These are phyloP conservation scores for Pseudomyrmex flavicornis DNA, from an alignment of 1,140 invertebrate species.

Conservation along the genomic window DNA sequence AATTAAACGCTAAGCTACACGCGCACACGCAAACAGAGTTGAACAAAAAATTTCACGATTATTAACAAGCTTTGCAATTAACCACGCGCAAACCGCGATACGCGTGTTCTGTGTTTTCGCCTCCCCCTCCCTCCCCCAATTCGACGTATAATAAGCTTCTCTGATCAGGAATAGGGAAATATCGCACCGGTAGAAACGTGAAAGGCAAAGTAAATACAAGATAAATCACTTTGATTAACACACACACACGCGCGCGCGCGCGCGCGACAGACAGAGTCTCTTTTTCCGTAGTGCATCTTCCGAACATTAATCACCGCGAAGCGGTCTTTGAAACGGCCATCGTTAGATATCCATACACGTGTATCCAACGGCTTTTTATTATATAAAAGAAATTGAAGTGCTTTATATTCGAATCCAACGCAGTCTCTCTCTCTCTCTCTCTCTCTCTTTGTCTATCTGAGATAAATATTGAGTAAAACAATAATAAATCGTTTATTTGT, in stretches of 20 bases:
- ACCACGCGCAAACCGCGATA: background rate
- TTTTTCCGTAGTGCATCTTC: background rate
- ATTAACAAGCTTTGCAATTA: background rate
- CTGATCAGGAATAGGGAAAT: background rate
- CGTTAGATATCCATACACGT: background rate
- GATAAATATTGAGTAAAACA: too few relatives aligned
- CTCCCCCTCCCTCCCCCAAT: too few relatives aligned
- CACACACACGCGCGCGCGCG: too few relatives aligned
- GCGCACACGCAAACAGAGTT: background rate
- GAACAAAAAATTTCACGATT: background rate
- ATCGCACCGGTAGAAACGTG: background rate
- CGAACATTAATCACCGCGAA: constrained; percentile 1
- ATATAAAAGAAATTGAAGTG: constrained; percentile 8
- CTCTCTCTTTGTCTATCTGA: too few relatives aligned
- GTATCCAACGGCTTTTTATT: constrained; percentile 4
- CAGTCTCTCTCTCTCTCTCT: too few relatives aligned
- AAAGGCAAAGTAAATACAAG: constrained; percentile 1
- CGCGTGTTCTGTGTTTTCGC: background rate
- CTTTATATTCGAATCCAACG: background rate
- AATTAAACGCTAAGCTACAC: background rate
- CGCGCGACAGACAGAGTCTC: background rate
- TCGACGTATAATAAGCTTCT: background rate
- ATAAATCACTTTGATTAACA: background rate
- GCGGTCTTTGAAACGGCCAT: constrained; percentile 1
- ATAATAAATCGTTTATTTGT: too few relatives aligned